Conservation (phyloP, 2,113 vertebrate genomes). For the Sphaerodactylus townsendi region DNA sequence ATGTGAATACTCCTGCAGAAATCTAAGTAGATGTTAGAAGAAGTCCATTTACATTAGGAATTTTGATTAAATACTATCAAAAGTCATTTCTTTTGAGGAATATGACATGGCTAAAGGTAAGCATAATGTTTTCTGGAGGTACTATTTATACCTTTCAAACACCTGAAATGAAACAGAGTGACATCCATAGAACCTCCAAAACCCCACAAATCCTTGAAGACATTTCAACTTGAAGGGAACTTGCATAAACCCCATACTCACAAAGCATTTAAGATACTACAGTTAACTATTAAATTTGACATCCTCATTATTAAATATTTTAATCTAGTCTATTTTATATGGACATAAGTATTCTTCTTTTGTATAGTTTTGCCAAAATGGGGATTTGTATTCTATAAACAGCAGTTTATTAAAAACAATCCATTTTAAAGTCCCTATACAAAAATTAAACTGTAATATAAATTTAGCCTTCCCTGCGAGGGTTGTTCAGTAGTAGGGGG, state of each 20-base stretch:
- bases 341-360: not conserved
- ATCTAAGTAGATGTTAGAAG: not conserved
- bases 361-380: not conserved
- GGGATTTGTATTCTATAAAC: not conserved
- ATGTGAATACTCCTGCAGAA: not conserved
- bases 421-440: constrained; percentile 31
- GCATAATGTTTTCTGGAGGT: not conserved
- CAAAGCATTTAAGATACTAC: not conserved
- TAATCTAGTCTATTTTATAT: not conserved
- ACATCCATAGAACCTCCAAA: not conserved
- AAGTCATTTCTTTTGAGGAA: not conserved
- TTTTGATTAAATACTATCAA: not conserved
- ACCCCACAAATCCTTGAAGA: not conserved
- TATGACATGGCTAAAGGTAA: not conserved
- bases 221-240: not conserved
- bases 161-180: not conserved
- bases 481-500: not conserved
- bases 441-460: not conserved
- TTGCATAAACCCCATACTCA: not conserved
- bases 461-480: not conserved
- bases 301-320: not conserved
- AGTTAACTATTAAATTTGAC: not conserved
- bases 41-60: constrained; percentile 1
- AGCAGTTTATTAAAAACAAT: constrained; percentile 3
- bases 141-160: not conserved